A percentile compares a stretch with the other conserved stretches of the same genome.
These are phyloP conservation scores for Diadumene lineata DNA, from an alignment of 92 coral and sea anemone genomes.

Conservation along the genomic window DNA sequence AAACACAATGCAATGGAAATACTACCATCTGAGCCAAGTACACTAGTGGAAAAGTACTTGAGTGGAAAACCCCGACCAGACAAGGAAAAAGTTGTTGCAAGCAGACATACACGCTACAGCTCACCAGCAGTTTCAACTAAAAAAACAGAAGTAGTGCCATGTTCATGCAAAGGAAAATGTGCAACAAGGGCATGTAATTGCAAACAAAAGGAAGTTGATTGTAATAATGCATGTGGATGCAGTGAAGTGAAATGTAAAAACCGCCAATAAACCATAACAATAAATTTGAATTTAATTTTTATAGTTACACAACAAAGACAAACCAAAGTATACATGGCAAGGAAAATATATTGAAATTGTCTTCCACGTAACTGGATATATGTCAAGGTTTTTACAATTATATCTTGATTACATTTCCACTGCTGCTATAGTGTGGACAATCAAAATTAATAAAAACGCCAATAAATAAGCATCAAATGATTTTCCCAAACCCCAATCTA, in stretches of 20 bases:
- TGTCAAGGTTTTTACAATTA: too few relatives aligned
- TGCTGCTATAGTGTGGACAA: too few relatives aligned
- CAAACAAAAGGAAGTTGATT: neutral
- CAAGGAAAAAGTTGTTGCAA: constrained; percentile 26
- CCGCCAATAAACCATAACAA: constrained; percentile 11
- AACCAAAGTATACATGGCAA: neutral
- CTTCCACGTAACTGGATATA: too few relatives aligned
- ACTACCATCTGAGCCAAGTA: constrained; percentile 35
- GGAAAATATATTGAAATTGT: too few relatives aligned
- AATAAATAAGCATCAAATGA: too few relatives aligned
- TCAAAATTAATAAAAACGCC: too few relatives aligned
- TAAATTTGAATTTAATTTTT: neutral
- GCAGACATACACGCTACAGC: constrained; percentile 18
- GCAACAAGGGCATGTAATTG: constrained; percentile 24
- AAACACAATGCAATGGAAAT: constrained; percentile 6
- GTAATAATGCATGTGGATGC: constrained; percentile 12
- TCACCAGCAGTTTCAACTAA: constrained; percentile 24
- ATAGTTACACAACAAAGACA: neutral
- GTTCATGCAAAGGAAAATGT: constrained; percentile 38
- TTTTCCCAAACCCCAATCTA: too few relatives aligned
- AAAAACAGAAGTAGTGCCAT: neutral
- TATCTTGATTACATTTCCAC: too few relatives aligned
- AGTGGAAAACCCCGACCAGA: constrained; percentile 18
- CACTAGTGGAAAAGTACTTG: constrained; percentile 34
- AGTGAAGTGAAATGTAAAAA: constrained; percentile 27